Base-by-base conservation (phyloP, 1,140 invertebrate species). In the Macrocentrus cingulum region DNA sequence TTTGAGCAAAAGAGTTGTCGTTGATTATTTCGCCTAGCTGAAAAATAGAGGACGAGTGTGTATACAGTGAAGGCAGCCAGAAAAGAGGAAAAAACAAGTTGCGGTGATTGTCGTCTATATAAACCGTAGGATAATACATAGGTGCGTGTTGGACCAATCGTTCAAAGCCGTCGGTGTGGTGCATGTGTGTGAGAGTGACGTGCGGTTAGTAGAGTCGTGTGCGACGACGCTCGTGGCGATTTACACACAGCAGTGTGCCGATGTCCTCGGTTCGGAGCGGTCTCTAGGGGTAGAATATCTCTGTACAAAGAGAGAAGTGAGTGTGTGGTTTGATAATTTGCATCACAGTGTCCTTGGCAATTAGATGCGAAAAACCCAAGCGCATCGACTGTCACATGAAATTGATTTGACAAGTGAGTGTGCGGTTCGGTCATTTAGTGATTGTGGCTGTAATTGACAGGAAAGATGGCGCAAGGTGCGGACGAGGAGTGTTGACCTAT, bases 401-500 rank as follows among this genome's bases (percentile, higher is more conserved):
- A n/a, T n/a, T n/a, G n/a, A n/a, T n/a, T n/a, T n/a, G n/a, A n/a
- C 23, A 37, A 34, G 45, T 19, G 56, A 29, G 25, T 29, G 25
- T 29, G 25, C 25, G 18, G 39, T 3, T 13, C n/a, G 25, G 44
- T 44, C 20, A 37, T 44, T 22, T 23, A 29, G 32, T 46, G 19
- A 63, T 49, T 51, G 56, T 57, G 57, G 61, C 60, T 61, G 64
- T 66, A 64, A 70, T 67, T 66, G 70, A 70, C 66, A 68, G 64
- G 66, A 61, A 73, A 73, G 70, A 73, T 73, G 71, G 71, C 71
- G 71, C 68, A 61, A 68, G 64, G 53, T 63, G 64, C 64, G 61
- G 66, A 69, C 66, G 68, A 72, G 63, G 67, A 72, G 63, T 69
- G 69, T 66, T 72, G 70, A 72, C 70, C 70, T 67, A 72, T 72